Conservation (phyloP, 2,888 invertebrate species). For the Parnassius glacialis region DNA sequence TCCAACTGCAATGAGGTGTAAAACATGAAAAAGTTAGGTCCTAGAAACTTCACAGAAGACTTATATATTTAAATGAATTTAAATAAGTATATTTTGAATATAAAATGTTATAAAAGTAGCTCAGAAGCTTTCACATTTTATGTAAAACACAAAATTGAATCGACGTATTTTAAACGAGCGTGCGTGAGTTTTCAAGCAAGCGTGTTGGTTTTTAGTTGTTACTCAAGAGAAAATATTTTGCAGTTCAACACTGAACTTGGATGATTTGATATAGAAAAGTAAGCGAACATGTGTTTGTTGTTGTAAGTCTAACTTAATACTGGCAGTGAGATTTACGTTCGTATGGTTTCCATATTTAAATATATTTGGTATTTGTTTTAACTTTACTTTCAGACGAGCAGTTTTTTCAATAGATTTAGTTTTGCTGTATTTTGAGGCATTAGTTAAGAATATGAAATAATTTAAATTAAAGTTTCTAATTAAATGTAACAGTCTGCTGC, state of each 20-base stretch:
- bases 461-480: too few species aligned
- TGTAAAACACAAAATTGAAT: slow-evolving; percentile 6
- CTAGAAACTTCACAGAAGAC: too few species aligned
- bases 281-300: neutral
- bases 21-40: too few species aligned
- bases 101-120: neutral
- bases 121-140: slow-evolving; percentile 11
- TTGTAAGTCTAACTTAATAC: too few species aligned
- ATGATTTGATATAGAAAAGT: neutral
- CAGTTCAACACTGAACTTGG: neutral
- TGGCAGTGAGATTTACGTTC: neutral
- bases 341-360: neutral
- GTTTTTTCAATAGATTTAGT: too few species aligned
- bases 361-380: neutral
- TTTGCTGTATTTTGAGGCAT: too few species aligned
- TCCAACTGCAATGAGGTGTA: too few species aligned
- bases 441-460: too few species aligned
- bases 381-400: too few species aligned
- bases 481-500: too few species aligned
- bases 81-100: too few species aligned
- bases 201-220: neutral
- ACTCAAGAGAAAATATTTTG: neutral
- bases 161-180: slow-evolving; percentile 1
- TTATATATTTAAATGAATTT: too few species aligned
- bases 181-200: neutral